Conservation (phyloP, 2,888 invertebrate species). For the Torymus auratus region DNA sequence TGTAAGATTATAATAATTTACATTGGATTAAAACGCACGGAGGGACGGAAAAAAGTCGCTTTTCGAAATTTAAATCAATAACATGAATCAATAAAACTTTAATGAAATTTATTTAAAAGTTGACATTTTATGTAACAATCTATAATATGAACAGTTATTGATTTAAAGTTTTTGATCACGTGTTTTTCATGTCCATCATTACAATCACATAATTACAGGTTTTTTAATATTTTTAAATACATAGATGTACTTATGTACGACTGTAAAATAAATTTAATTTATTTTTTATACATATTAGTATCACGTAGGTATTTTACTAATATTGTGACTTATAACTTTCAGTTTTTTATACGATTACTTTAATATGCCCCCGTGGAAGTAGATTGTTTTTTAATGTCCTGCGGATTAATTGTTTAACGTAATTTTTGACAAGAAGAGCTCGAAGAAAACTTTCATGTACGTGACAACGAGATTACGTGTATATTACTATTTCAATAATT, state of each 20-base stretch:
- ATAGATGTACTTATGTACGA: constrained; percentile 24
- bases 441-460: constrained; percentile 7
- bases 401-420: constrained; percentile 54
- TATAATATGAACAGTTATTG: neutral
- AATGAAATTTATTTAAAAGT: constrained; percentile 2
- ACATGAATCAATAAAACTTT: constrained; percentile 1
- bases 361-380: constrained; percentile 71
- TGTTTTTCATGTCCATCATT: constrained; percentile 17
- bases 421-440: constrained; percentile 37
- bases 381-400: constrained; percentile 62
- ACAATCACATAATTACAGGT: constrained; percentile 15
- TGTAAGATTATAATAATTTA: neutral
- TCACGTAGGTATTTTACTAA: constrained; percentile 21
- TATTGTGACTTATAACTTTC: constrained; percentile 63
- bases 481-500: too few relatives aligned
- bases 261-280: constrained; percentile 28
- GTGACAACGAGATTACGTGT: too few relatives aligned
- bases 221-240: constrained; percentile 40
- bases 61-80: constrained; percentile 6
- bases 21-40: constrained; percentile 19
- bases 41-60: constrained; percentile 49
- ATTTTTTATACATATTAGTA: constrained; percentile 6
- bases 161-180: constrained; percentile 10
- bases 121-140: constrained; percentile 18
- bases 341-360: constrained; percentile 67